phyloP scores from a whole-genome alignment of 2,113 vertebrate species.

The Siniperca chuatsi region DNA sequence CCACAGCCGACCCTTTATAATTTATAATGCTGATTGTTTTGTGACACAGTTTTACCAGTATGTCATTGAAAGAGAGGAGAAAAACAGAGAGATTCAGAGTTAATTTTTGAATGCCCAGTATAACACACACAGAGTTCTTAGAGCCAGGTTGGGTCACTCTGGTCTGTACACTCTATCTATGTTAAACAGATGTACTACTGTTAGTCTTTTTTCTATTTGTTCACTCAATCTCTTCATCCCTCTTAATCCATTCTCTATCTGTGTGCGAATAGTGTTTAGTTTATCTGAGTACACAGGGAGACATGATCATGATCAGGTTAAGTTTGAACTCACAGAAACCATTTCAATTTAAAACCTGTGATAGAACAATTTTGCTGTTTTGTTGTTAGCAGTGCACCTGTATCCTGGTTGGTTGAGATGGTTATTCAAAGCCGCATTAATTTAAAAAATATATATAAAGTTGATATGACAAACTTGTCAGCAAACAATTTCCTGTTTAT shows the following conservation, averaged over 20 bases:
- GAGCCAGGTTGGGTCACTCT: conserved; percentile 44
- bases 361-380: background rate
- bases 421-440: background rate
- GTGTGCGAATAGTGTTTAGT: conserved; percentile 26
- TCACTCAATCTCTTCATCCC: conserved; percentile 54
- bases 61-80: background rate
- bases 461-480: background rate
- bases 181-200: conserved; percentile 68
- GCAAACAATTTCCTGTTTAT: background rate
- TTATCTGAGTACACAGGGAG: conserved; percentile 6
- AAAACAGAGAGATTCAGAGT: conserved; percentile 10
- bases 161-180: conserved; percentile 47
- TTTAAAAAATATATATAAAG: background rate
- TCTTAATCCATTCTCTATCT: conserved; percentile 61
- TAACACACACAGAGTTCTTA: conserved; percentile 35
- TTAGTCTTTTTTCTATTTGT: conserved; percentile 66
- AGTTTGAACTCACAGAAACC: conserved; percentile 19
- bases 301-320: conserved; percentile 14
- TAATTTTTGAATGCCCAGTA: background rate
- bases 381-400: background rate
- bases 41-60: conserved; percentile 7
- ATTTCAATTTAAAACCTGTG: conserved; percentile 1
- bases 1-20: too few species aligned
- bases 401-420: background rate
- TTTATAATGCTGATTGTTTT: background rate